These are phyloP conservation scores for Conistra vaccinii DNA, from an alignment of 2,888 invertebrate species.

Conservation along the genomic window DNA sequence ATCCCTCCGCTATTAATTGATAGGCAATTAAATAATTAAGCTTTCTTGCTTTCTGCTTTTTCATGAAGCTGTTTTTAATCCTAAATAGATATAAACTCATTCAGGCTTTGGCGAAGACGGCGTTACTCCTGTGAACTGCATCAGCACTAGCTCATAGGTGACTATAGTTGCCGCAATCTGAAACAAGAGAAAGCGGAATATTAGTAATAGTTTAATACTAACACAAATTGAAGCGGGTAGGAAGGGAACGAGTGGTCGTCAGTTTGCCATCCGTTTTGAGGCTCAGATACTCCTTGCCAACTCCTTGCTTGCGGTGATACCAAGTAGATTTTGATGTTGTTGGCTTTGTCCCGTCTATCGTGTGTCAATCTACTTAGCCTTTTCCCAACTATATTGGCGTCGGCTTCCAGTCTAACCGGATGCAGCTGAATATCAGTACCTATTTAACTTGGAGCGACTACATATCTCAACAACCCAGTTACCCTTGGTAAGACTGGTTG, in stretches of 20 bases:
- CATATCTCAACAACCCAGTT: too few species aligned
- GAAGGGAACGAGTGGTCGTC: background rate
- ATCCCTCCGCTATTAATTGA: background rate
- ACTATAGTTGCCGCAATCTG: slow-evolving; percentile 71
- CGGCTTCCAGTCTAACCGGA: too few species aligned
- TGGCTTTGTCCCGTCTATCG: too few species aligned
- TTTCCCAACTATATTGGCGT: too few species aligned
- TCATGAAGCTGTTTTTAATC: background rate
- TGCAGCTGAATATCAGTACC: too few species aligned
- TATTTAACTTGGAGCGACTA: too few species aligned
- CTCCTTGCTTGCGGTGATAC: too few species aligned
- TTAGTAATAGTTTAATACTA: background rate
- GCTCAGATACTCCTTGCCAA: too few species aligned
- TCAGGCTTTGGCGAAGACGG: slow-evolving; percentile 41
- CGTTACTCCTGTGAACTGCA: slow-evolving; percentile 82
- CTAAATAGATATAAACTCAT: background rate
- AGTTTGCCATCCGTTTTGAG: too few species aligned
- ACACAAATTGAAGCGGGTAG: background rate
- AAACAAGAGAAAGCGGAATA: slow-evolving; percentile 27
- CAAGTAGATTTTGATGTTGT: too few species aligned
- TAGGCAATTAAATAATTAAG: background rate
- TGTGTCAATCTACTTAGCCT: too few species aligned
- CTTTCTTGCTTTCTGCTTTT: background rate
- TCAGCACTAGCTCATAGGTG: slow-evolving; percentile 84
- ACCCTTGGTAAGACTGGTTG: too few species aligned